Conservation (phyloP, 64 coral and sea anemone species). For the Platygyra sinensis region DNA sequence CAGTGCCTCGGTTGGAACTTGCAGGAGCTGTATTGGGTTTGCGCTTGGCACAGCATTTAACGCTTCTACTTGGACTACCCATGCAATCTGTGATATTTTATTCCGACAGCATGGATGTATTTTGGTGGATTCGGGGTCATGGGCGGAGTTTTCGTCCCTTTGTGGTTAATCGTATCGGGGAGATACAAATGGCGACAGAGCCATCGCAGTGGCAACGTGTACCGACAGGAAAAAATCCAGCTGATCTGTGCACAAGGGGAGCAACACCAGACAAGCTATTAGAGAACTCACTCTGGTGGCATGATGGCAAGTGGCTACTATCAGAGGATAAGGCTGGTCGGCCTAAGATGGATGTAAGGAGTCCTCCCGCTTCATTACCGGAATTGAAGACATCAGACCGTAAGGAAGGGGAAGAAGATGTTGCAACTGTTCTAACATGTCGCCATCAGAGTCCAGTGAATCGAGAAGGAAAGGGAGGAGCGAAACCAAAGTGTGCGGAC, state of each 20-base stretch:
- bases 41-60: not conserved
- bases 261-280: not conserved
- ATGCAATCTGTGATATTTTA: conserved; percentile 16
- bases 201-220: conserved; percentile 64
- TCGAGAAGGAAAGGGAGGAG: not conserved
- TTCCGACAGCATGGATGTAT: too few relatives aligned
- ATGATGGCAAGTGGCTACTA: conserved; percentile 37
- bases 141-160: too few relatives aligned
- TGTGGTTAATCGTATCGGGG: too few relatives aligned
- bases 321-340: conserved; percentile 29
- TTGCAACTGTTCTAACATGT: conserved; percentile 12
- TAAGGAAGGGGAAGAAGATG: conserved; percentile 13
- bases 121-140: too few relatives aligned
- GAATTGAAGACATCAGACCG: not conserved
- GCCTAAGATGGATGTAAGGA: conserved; percentile 25
- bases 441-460: not conserved
- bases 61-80: not conserved
- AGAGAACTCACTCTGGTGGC: conserved; percentile 47
- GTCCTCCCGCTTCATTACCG: not conserved
- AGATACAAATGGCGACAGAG: too few relatives aligned
- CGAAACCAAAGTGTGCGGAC: not conserved
- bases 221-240: conserved; percentile 42
- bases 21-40: too few relatives aligned
- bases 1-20: conserved; percentile 9
- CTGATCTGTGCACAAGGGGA: too few relatives aligned